Percentiles rank a stretch among this genome's conserved stretches.
These are phyloP conservation scores for Cotesia glomerata DNA, from an alignment of 1,140 invertebrate genomes.

Conservation along the genomic window DNA sequence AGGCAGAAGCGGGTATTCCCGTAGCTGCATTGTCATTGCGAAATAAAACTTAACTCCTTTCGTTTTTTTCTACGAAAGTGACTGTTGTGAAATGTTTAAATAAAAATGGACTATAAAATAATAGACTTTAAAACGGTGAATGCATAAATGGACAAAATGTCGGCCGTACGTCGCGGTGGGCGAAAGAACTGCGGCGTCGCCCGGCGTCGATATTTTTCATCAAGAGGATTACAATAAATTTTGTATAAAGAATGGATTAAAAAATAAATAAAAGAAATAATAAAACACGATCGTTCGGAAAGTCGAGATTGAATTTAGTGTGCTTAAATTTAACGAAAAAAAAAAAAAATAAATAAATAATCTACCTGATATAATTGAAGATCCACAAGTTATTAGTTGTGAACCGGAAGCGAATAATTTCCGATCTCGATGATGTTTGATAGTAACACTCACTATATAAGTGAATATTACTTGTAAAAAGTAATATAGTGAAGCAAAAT, in stretches of 20 bases:
- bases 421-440: not conserved
- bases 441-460: too few relatives aligned
- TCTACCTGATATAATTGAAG: not conserved
- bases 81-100: slow-evolving; percentile 10
- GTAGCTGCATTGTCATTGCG: not conserved
- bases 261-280: slow-evolving; percentile 1
- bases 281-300: not conserved
- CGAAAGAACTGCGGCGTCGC: slow-evolving; percentile 63
- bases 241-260: slow-evolving; percentile 4
- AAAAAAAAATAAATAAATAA: not conserved
- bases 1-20: not conserved
- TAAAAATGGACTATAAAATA: slow-evolving; percentile 14
- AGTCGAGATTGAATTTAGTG: not conserved
- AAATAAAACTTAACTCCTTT: not conserved
- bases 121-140: slow-evolving; percentile 34
- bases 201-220: slow-evolving; percentile 44
- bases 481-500: not conserved
- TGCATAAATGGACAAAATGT: slow-evolving; percentile 59
- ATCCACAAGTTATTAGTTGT: not conserved
- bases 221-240: slow-evolving; percentile 22
- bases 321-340: not conserved
- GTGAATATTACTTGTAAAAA: not conserved
- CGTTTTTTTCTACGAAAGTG: slow-evolving; percentile 21
- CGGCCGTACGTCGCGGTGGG: slow-evolving; percentile 60
- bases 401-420: not conserved